Evolutionary conservation across 2,113 vertebrate species (phyloP), one percentile per base, ranked within the genome.

Genomic region (Tichodroma muraria): DNA sequence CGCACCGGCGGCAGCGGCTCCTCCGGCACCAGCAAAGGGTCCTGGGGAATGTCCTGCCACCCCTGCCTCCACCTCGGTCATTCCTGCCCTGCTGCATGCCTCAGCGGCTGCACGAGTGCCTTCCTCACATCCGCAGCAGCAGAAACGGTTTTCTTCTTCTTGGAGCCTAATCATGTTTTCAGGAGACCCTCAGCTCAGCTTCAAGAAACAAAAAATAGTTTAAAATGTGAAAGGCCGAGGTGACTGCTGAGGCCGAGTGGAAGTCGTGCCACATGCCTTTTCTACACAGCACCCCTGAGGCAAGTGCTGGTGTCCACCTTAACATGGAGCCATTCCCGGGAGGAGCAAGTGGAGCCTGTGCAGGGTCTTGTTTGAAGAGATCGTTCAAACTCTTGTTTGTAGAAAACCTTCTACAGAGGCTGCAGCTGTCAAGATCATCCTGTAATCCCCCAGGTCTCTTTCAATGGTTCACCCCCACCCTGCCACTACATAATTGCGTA

Each of bases 71-170:
- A n/a, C 5, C 3, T 7, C 9, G 5, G 7, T 7, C 30, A 5
- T 5, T 14, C 11, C 13, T 49, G 16, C 13, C 45, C 20, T 11
- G 9, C 33, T 7, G 28, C 6, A 0, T 6, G 15, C 12, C 4
- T 19, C 18, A 15, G 13, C 4, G 3, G 4, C 22, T 27, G 27
- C n/a, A 7, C 6, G 4, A 4, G 9, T 0, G 6, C 11, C 13
- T 6, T 16, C 4, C 6, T n/a, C 13, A 0, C 11, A 1, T 10
- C 2, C 4, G 20, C 45, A 5, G 7, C 12, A 2, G 4, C 4
- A 9, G 11, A 11, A 7, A 2, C 6, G 0, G 4, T 47, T 35
- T 49, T 15, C 23, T n/a, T 38, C 19, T 59, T 18, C 20, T n/a
- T 38, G 25, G 37, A 30, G 16, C 9, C 13, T 14, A 5, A 23